Percentiles rank a stretch among this genome's conserved stretches.
These are phyloP conservation scores for Myodes glareolus DNA, from an alignment of 2,113 vertebrate genomes.

Conservation along the genomic window DNA sequence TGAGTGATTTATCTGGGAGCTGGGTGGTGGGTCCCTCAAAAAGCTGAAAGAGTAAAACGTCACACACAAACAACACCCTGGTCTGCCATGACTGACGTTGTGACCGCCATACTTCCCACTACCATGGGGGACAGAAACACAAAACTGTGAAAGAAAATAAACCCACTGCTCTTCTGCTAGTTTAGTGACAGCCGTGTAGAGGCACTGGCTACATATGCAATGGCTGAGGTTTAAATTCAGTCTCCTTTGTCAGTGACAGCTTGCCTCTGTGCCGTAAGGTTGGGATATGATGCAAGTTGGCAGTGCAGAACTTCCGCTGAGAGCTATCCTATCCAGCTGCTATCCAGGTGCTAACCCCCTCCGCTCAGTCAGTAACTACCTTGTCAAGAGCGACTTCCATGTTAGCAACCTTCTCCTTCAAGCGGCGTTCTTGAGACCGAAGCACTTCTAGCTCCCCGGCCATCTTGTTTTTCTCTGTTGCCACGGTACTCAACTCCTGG, in stretches of 20 bases:
- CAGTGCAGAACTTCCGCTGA: neutral
- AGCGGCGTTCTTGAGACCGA: conserved; percentile 84
- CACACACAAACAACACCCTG: neutral
- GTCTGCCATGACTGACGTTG: neutral
- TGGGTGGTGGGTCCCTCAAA: too few relatives aligned
- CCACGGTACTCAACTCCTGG: conserved; percentile 83
- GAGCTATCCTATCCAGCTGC: neutral
- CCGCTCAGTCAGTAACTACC: conserved; percentile 76
- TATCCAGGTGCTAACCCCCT: neutral
- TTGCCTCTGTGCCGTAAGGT: neutral
- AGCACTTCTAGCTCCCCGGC: conserved; percentile 86
- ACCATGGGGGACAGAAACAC: neutral
- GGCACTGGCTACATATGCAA: neutral
- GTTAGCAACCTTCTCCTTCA: conserved; percentile 86
- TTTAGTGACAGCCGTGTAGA: neutral
- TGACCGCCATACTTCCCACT: neutral
- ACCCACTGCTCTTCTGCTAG: neutral
- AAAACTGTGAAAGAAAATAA: neutral
- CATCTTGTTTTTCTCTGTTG: conserved; percentile 88
- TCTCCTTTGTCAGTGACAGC: neutral
- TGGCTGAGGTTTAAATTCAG: conserved; percentile 2
- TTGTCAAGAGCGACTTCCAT: conserved; percentile 91
- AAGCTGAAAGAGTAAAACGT: too few relatives aligned
- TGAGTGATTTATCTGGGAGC: too few relatives aligned
- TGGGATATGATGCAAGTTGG: neutral